These are phyloP conservation scores for Drosophila maculinotata DNA, from an alignment of 2,888 invertebrate species.

Conservation along the genomic window DNA sequence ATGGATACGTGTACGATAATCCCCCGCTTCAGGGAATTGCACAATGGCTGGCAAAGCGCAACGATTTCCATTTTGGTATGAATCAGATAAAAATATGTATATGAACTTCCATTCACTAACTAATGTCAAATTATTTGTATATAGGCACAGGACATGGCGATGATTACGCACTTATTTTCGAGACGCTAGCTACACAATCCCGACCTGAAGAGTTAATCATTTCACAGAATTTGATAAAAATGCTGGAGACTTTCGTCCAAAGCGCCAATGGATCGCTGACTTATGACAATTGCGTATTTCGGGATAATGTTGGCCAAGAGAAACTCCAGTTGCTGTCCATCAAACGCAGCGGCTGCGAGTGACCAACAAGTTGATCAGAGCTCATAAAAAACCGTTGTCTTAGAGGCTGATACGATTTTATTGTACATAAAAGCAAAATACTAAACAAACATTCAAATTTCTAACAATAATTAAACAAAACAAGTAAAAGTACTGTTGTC, in stretches of 20 bases:
- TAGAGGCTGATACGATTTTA: no score
- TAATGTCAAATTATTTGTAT: neutral
- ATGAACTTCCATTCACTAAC: no score
- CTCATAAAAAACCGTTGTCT: no score
- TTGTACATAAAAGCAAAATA: no score
- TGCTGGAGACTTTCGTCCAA: constrained; percentile 68
- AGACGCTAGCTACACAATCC: constrained; percentile 1
- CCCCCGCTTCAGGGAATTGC: constrained; percentile 17
- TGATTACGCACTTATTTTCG: constrained; percentile 73
- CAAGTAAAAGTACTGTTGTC: no score
- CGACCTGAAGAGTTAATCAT: constrained; percentile 53
- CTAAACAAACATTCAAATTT: no score
- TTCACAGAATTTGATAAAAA: constrained; percentile 64
- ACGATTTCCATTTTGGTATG: constrained; percentile 86
- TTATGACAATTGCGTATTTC: constrained; percentile 64
- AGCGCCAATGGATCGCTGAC: constrained; percentile 28
- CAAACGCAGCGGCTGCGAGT: constrained; percentile 50
- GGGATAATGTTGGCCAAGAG: constrained; percentile 54
- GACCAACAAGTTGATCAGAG: no score
- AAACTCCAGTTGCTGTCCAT: constrained; percentile 63
- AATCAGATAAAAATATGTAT: neutral
- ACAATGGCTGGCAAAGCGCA: constrained; percentile 83
- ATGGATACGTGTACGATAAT: constrained; percentile 87
- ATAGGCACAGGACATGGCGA: constrained; percentile 78
- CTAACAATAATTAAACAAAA: no score